Conservation (phyloP, 1,140 invertebrate species). For the Lucilia cuprina region DNA sequence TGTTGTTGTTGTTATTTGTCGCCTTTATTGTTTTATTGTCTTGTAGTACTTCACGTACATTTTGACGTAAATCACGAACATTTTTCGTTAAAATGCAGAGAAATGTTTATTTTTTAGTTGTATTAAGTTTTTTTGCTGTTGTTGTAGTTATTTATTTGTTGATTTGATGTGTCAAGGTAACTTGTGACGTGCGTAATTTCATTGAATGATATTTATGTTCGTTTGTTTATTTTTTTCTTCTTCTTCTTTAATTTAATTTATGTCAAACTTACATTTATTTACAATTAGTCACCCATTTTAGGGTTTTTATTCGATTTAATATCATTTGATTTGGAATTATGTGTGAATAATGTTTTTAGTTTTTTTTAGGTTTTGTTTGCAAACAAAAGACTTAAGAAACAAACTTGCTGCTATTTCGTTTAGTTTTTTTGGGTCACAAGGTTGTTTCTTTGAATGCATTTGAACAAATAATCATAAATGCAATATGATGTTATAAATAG, state of each 20-base stretch:
- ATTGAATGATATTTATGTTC: neutral
- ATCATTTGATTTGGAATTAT: neutral
- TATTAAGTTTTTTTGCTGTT: neutral
- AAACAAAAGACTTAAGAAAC: slow-evolving; percentile 11
- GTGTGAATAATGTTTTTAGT: neutral
- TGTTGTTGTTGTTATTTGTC: neutral
- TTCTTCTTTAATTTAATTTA: neutral
- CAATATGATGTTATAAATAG: too few species aligned
- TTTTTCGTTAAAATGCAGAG: neutral
- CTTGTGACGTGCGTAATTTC: slow-evolving; percentile 36
- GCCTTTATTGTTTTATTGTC: neutral
- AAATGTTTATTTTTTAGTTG: neutral
- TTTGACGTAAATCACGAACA: neutral
- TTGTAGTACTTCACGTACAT: neutral
- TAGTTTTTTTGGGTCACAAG: too few species aligned
- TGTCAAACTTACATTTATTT: neutral
- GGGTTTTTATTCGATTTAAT: neutral
- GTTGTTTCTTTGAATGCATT: too few species aligned
- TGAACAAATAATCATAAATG: too few species aligned
- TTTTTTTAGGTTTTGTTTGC: neutral
- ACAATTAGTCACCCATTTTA: slow-evolving; percentile 25
- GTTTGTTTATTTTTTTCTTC: neutral
- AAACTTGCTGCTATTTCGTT: neutral
- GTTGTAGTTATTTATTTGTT: neutral
- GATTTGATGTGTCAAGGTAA: slow-evolving; percentile 40